A percentile compares a stretch with the other conserved stretches of the same genome.
Conservation (phyloP, 2,797 vertebrate genomes). For the Enteromius thamalakanensis region DNA sequence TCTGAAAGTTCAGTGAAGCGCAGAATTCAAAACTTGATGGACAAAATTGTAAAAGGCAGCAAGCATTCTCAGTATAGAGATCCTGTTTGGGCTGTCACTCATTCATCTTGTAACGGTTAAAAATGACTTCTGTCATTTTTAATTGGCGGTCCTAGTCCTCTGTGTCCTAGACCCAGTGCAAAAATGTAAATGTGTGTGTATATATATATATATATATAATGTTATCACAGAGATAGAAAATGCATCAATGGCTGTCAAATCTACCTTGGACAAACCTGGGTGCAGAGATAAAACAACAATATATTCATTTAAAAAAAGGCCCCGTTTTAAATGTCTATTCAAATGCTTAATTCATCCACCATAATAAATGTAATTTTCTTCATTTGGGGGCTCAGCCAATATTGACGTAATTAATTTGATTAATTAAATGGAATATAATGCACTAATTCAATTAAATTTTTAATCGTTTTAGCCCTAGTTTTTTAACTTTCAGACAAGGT, state of each 20-base stretch:
- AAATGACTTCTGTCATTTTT: not conserved
- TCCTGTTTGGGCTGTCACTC: not conserved
- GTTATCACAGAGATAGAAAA: not conserved
- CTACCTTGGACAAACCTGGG: not conserved
- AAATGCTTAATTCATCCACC: not conserved
- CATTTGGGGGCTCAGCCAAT: not conserved
- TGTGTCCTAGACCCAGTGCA: no score
- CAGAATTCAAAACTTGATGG: not conserved
- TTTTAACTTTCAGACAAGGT: slow-evolving; percentile 29
- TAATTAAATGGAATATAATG: slow-evolving; percentile 17
- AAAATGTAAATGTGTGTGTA: not conserved
- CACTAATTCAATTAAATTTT: not conserved
- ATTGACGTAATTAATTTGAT: slow-evolving; percentile 22
- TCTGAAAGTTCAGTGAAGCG: not conserved
- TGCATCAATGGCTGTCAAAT: not conserved
- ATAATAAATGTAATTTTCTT: slow-evolving; percentile 3
- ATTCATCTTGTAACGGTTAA: not conserved
- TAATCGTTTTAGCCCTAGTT: not conserved
- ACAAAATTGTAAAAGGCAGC: not conserved
- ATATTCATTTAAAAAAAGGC: no score
- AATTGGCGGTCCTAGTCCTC: not conserved
- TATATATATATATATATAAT: not conserved
- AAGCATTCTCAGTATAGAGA: not conserved
- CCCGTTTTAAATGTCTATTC: not conserved
- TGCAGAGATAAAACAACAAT: no score